Percentiles rank a stretch among this genome's conserved stretches.
Evolutionary conservation across 2,797 vertebrate species (phyloP).

Genomic region (Pachyuromys duprasi): DNA sequence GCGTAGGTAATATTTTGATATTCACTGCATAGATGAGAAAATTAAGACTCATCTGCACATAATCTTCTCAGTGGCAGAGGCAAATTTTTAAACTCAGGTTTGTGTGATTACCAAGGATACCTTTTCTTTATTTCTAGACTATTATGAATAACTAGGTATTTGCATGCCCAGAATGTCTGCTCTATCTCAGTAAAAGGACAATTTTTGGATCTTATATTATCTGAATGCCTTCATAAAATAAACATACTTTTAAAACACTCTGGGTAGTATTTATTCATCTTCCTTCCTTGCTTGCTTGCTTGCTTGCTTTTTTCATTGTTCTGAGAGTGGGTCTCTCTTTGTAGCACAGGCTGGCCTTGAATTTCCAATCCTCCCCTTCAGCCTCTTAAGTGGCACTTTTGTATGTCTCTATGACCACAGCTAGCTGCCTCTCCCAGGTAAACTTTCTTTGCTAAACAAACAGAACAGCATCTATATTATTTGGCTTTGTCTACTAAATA

Average conservation of each 20-base stretch:
- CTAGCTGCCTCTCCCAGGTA: not conserved
- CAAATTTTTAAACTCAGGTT: not conserved
- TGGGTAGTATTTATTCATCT: not conserved
- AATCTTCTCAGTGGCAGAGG: not conserved
- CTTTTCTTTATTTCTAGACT: not conserved
- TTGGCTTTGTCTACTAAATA: not conserved
- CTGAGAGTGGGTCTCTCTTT: not conserved
- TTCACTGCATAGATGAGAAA: not conserved
- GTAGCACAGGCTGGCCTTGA: not conserved
- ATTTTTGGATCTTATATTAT: not conserved
- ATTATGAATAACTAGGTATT: not conserved
- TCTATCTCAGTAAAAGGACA: not conserved
- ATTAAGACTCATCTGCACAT: not conserved
- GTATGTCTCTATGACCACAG: not conserved
- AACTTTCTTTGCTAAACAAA: not conserved
- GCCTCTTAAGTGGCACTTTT: not conserved
- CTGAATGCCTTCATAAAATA: not conserved
- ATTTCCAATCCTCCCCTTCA: not conserved
- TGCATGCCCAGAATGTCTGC: not conserved
- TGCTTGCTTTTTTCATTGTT: not conserved
- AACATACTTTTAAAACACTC: not conserved
- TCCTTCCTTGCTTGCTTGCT: too few species aligned
- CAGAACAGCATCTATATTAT: not conserved
- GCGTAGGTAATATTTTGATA: not conserved
- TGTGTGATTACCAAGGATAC: not conserved